Evolutionary conservation across 2,113 vertebrate genomes (phyloP).

Genomic region (Erythrolamprus reginae): DNA sequence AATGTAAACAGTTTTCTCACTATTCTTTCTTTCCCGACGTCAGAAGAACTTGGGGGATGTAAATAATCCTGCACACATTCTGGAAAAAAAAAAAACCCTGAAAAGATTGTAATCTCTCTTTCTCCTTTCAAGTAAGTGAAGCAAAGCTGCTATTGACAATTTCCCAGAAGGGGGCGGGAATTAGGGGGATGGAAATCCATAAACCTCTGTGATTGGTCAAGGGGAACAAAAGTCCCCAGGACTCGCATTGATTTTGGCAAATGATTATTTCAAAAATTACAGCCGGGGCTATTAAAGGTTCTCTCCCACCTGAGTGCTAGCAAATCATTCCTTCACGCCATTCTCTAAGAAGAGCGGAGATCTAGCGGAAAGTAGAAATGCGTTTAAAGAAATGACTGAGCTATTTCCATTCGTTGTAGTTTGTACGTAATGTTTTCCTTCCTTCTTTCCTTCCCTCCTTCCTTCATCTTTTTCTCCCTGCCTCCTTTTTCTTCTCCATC

Average conservation of each 20-base stretch:
- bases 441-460: neutral
- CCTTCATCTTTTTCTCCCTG: neutral
- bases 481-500: no score
- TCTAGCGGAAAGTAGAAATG: slow-evolving; percentile 40
- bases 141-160: slow-evolving; percentile 46
- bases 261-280: slow-evolving; percentile 50
- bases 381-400: slow-evolving; percentile 52
- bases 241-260: slow-evolving; percentile 60
- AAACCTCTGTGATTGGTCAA: slow-evolving; percentile 48
- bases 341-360: slow-evolving; percentile 45
- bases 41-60: slow-evolving; percentile 19
- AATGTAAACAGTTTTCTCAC: slow-evolving; percentile 15
- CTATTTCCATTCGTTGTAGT: slow-evolving; percentile 38
- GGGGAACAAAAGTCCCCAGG: slow-evolving; percentile 45
- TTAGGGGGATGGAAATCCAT: slow-evolving; percentile 16
- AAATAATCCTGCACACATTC: slow-evolving; percentile 25
- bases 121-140: slow-evolving; percentile 38
- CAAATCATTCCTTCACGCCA: slow-evolving; percentile 57
- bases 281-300: slow-evolving; percentile 54
- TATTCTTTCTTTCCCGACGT: neutral
- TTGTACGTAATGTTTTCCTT: neutral
- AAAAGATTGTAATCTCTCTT: slow-evolving; percentile 44
- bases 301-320: slow-evolving; percentile 28
- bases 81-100: slow-evolving; percentile 1
- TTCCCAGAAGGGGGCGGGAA: neutral